Percentiles rank a stretch among this genome's conserved stretches.
Conservation (phyloP, 2,797 vertebrate genomes). For the Leptatherina wallacei region DNA sequence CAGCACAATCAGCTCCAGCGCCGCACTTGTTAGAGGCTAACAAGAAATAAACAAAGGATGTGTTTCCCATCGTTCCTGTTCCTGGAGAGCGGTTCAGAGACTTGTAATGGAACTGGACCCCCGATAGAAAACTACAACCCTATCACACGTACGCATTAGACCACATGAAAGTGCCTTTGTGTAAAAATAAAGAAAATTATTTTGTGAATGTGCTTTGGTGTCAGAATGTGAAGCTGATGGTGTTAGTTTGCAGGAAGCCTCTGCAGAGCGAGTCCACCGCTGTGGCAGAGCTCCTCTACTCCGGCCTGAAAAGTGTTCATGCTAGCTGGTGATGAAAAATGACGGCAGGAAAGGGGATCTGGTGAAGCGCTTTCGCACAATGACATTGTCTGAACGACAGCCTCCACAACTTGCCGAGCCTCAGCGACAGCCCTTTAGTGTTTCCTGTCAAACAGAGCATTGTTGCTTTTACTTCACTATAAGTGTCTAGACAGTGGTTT, state of each 20-base stretch:
- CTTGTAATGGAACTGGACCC: neutral
- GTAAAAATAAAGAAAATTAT: neutral
- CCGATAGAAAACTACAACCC: too few relatives aligned
- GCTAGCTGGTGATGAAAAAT: constrained; percentile 76
- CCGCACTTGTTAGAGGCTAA: too few relatives aligned
- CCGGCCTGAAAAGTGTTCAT: constrained; percentile 68
- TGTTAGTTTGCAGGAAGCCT: constrained; percentile 2
- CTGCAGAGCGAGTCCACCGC: neutral
- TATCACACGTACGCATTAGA: too few relatives aligned
- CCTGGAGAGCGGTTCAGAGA: neutral
- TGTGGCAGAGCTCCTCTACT: constrained; percentile 5
- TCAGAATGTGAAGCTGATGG: neutral
- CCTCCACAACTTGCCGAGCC: constrained; percentile 73
- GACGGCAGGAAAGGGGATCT: constrained; percentile 81
- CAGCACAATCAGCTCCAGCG: neutral
- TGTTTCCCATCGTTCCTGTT: too few relatives aligned
- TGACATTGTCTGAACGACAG: constrained; percentile 84
- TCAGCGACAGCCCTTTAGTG: constrained; percentile 84
- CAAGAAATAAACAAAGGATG: neutral
- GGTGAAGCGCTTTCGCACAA: constrained; percentile 78
- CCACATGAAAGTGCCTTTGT: neutral
- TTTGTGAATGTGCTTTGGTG: neutral
- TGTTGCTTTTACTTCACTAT: constrained; percentile 85
- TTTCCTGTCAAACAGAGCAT: constrained; percentile 86
- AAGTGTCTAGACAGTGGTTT: constrained; percentile 89